phyloP scores from a whole-genome alignment of 2,888 invertebrate species.

The Gymnocheta viridis region DNA sequence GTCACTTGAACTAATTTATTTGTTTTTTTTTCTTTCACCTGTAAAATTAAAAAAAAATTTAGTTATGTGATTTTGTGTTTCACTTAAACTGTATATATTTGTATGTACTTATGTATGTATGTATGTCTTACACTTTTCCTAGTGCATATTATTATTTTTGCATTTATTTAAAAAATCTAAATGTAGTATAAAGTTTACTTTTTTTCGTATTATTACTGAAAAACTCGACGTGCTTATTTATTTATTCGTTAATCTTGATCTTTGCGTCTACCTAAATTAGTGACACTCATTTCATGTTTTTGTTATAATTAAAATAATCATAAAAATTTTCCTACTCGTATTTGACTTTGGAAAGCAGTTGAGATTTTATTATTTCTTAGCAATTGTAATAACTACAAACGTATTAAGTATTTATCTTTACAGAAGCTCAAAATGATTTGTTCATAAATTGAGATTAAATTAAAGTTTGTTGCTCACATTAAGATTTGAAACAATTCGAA shows the following conservation, averaged over 20 bases:
- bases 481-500: too few species aligned
- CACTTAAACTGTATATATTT: too few species aligned
- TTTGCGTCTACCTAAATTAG: slow-evolving; percentile 61
- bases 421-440: slow-evolving; percentile 21
- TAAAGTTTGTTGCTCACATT: too few species aligned
- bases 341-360: slow-evolving; percentile 52
- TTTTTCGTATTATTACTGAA: slow-evolving; percentile 27
- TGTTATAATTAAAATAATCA: slow-evolving; percentile 56
- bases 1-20: too few species aligned
- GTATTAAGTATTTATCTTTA: not conserved
- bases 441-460: slow-evolving; percentile 7
- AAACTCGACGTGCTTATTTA: slow-evolving; percentile 24
- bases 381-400: slow-evolving; percentile 12
- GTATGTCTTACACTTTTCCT: too few species aligned
- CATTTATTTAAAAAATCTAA: not conserved
- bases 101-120: not conserved
- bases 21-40: too few species aligned
- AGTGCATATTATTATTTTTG: not conserved
- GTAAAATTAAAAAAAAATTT: too few species aligned
- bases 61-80: not conserved
- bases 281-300: slow-evolving; percentile 55
- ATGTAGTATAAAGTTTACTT: not conserved
- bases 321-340: slow-evolving; percentile 28
- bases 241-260: slow-evolving; percentile 61
- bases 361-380: slow-evolving; percentile 8